Evolutionary conservation across 2,888 invertebrate genomes (phyloP), one percentile per base, ranked within the genome.

Genomic region (Idaea straminata): DNA sequence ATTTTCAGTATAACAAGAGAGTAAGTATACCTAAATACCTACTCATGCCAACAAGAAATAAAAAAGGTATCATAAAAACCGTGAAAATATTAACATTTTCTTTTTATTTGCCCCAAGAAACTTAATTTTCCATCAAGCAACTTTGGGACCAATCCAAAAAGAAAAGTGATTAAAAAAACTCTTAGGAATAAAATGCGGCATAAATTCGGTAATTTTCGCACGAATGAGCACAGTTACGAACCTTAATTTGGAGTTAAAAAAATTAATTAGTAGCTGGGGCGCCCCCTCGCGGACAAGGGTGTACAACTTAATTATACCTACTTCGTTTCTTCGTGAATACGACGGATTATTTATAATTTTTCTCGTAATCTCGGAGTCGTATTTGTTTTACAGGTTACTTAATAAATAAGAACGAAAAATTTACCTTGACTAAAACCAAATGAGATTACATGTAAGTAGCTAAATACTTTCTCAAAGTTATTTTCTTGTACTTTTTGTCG

Each of bases 131-230:
- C 67, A 66, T 67, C 67, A 71, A 72, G 66, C 65, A 71, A 72
- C 67, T 72, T 71, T 74, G 66, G 66, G 65, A 65, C 72, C 71
- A 74, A 71, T 74, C 68, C 67, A 70, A 47, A 83, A 83, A 85
- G 82, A 82, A 83, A 83, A 81, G 81, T 84, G 79, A 85, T 86
- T 87, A 83, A 84, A 83, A 83, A 79, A 79, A 80, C 83, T 76
- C 70, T 73, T 78, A 77, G 84, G 85, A 86, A 89, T 88, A 84
- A 89, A 88, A 86, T 75, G 80, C 77, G 75, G 79, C 81, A 84
- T 86, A 86, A 89, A 89, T 88, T 88, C 80, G 72, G 74, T 81
- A 87, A 88, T 90, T 89, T 86, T 83, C 84, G 84, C 87, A 82
- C 85, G 83, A 84, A 81, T 81, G 80, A 80, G 77, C 82, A 79